Evolutionary conservation across 2,888 invertebrate species (phyloP), one percentile per base, ranked within the genome.

Genomic region (Trichacis sp.): DNA sequence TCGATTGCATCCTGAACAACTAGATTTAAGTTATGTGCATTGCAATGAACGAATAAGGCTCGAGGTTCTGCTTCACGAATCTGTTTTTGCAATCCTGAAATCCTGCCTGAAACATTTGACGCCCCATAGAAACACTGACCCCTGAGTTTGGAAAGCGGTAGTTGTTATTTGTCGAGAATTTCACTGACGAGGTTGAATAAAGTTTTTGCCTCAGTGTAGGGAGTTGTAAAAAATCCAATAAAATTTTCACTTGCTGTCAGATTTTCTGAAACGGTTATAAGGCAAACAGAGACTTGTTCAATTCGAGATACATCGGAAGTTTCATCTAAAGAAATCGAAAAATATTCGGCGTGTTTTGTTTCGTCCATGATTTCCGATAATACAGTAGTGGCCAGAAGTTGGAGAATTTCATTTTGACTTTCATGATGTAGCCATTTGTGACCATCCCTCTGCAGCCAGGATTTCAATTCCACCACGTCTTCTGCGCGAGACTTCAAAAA

Each of bases 61-160:
- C 64, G 48, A 9, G 60, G 62, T 40, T 66, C 59, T 53, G 65
- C 65, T 60, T 70, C 56, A 51, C 43, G 51, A 11, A 73, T 62
- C 47, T 69, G 71, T 38, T 63, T 30, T 43, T 71, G 72, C 20
- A 72, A 66, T 38, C 73, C 70, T 24, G 60, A 60, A 11, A 73
- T 53, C 30, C 56, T 54, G 11, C 71, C 72, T 1, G 64, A 45
- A 49, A 74, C 70, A 43, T 71, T 69, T 9, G 69, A 15, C n/a
- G 72, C 72, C 33, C 74, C 74, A 51, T 71, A 73, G 40, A 68
- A 72, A 48, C 68, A 69, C 40, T 72, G 70, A 14, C 65, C 73
- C 42, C 71, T 63, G 8, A 72, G 42, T 43, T 56, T 58, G 33
- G 55, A 45, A 45, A 70, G 33, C 45, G 18, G 17, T 9, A 58